Conservation (phyloP, 2,797 vertebrate genomes). For the Cygnus olor region DNA sequence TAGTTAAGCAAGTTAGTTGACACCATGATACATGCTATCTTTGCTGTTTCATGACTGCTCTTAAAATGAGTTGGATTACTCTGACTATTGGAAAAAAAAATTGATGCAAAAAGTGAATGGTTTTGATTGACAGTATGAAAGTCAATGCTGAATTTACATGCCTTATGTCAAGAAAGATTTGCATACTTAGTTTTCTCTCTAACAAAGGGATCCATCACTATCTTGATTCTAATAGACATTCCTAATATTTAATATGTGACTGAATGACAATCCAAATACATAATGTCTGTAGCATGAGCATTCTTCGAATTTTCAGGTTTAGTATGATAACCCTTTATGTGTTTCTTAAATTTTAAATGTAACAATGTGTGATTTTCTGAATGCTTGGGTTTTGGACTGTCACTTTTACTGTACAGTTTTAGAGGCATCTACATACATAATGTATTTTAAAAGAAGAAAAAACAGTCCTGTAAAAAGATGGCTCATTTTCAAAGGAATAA, state of each 20-base stretch:
- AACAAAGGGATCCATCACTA: not conserved
- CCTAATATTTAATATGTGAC: not conserved
- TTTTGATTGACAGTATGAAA: slow-evolving; percentile 50
- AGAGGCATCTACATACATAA: not conserved
- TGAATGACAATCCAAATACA: slow-evolving; percentile 2
- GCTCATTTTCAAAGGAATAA: slow-evolving; percentile 5
- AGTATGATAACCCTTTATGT: not conserved
- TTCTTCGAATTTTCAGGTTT: slow-evolving; percentile 17
- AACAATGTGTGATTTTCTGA: not conserved
- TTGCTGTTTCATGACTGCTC: not conserved
- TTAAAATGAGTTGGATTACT: not conserved
- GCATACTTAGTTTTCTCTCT: slow-evolving; percentile 13
- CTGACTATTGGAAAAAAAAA: not conserved
- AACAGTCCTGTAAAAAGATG: not conserved
- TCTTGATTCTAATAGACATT: slow-evolving; percentile 13
- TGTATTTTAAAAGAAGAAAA: not conserved
- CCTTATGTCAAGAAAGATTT: slow-evolving; percentile 5
- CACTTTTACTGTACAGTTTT: not conserved
- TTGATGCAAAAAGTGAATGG: not conserved
- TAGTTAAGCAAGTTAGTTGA: not conserved
- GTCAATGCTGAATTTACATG: slow-evolving; percentile 1
- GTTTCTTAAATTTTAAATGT: not conserved
- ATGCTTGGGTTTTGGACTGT: not conserved
- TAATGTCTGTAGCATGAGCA: not conserved
- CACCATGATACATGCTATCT: not conserved